Evolutionary conservation across 2,113 vertebrate species (phyloP).

Genomic region (Pluvianellus socialis): DNA sequence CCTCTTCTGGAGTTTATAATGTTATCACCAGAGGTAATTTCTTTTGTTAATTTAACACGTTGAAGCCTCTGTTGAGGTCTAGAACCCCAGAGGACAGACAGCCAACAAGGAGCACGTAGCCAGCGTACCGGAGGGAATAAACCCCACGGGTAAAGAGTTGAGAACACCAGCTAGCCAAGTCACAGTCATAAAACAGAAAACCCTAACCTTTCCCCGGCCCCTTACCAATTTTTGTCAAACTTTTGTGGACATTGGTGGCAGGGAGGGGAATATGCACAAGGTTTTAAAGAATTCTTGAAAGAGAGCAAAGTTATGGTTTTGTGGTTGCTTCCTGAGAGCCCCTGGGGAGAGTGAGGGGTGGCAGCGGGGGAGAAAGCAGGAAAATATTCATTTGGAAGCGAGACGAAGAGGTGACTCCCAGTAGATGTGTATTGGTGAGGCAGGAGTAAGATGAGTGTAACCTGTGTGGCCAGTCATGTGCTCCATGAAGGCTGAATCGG

Average conservation of each 20-base stretch:
- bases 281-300: background rate
- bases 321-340: background rate
- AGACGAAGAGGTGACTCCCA: background rate
- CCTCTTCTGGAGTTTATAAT: background rate
- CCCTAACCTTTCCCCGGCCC: background rate
- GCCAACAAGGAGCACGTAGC: background rate
- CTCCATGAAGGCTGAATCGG: background rate
- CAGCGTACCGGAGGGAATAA: accelerated
- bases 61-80: background rate
- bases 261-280: background rate
- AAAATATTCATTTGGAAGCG: background rate
- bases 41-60: background rate
- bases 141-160: background rate
- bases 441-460: background rate
- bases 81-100: background rate
- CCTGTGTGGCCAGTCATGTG: background rate
- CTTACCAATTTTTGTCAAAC: background rate
- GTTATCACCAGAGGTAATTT: background rate
- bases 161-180: background rate
- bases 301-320: background rate
- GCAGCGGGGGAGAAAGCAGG: background rate
- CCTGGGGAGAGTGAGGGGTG: background rate
- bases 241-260: background rate
- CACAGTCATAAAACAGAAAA: background rate
- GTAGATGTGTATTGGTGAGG: background rate